Evolutionary conservation across 2,888 invertebrate genomes (phyloP).

Genomic region (Stenodera caucasica): DNA sequence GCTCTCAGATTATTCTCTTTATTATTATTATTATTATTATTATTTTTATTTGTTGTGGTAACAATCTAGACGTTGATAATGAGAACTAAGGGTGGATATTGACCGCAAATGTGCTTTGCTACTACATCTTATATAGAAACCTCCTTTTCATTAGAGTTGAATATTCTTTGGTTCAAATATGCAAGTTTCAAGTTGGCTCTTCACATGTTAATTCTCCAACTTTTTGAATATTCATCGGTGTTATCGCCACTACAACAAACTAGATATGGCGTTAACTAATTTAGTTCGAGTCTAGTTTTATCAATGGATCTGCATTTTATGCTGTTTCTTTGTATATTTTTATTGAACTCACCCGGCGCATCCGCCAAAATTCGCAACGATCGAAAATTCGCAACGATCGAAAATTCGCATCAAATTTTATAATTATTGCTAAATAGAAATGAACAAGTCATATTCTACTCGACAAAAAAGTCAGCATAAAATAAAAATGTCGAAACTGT

Average conservation of each 20-base stretch:
- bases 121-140: constrained; percentile 20
- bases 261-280: constrained; percentile 44
- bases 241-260: constrained; percentile 39
- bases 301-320: too few relatives aligned
- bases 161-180: constrained; percentile 26
- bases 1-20: not conserved
- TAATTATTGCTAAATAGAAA: too few relatives aligned
- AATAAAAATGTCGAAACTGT: not conserved
- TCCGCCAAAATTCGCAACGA: not conserved
- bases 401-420: too few relatives aligned
- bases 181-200: constrained; percentile 40
- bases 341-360: not conserved
- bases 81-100: constrained; percentile 6
- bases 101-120: constrained; percentile 32
- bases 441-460: too few relatives aligned
- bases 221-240: constrained; percentile 52
- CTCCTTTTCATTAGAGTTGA: constrained; percentile 33
- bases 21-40: not conserved
- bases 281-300: constrained; percentile 31
- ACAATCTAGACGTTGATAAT: not conserved
- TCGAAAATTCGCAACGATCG: too few relatives aligned
- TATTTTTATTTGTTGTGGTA: not conserved
- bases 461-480: not conserved
- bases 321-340: not conserved
- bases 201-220: constrained; percentile 49